Conservation (phyloP, 2,888 invertebrate genomes). For the Drosophila atripex region DNA sequence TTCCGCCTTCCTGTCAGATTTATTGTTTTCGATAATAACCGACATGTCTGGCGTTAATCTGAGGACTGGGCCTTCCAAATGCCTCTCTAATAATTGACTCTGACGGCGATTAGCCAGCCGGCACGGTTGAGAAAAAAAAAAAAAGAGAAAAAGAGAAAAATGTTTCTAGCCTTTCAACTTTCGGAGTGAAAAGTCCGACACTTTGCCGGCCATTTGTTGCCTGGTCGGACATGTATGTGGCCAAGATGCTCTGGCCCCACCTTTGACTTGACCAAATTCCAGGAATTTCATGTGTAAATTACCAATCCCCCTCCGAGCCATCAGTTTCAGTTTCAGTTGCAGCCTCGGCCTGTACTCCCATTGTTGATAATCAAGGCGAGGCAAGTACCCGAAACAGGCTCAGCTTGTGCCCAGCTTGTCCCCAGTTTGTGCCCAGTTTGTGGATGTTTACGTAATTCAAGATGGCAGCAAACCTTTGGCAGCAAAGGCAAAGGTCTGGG, state of each 20-base stretch:
- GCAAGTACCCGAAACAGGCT: slow-evolving; percentile 40
- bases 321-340: slow-evolving; percentile 11
- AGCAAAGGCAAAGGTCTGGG: slow-evolving; percentile 22
- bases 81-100: not conserved
- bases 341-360: slow-evolving; percentile 17
- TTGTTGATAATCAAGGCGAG: slow-evolving; percentile 61
- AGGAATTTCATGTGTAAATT: slow-evolving; percentile 61
- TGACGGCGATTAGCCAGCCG: not conserved
- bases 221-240: slow-evolving; percentile 42
- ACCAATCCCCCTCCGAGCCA: not conserved
- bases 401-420: not conserved
- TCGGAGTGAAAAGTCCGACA: slow-evolving; percentile 44
- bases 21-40: not conserved
- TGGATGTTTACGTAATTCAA: slow-evolving; percentile 33
- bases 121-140: too few relatives aligned
- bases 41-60: not conserved
- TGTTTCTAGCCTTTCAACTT: slow-evolving; percentile 43
- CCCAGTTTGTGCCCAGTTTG: slow-evolving; percentile 5
- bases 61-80: not conserved
- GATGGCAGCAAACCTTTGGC: slow-evolving; percentile 46
- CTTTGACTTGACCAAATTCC: slow-evolving; percentile 66
- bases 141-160: too few relatives aligned
- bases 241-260: slow-evolving; percentile 61
- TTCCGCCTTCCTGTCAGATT: not conserved
- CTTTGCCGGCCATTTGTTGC: slow-evolving; percentile 4